Conservation (phyloP, 2,113 vertebrate species). For the Taurulus bubalis region DNA sequence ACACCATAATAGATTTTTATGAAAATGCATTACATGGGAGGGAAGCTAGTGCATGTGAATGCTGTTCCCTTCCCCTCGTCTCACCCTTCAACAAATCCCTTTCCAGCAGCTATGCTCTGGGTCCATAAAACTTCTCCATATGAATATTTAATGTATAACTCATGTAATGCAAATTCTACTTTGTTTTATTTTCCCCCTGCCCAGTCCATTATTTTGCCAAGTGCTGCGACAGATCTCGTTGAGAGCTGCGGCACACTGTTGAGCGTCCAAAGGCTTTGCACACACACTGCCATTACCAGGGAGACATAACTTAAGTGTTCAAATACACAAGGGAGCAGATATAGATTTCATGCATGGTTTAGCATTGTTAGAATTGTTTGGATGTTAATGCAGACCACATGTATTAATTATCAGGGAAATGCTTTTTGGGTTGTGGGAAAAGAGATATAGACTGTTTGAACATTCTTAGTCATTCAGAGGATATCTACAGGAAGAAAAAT, state of each 20-base stretch:
- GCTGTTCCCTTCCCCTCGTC: slow-evolving; percentile 28
- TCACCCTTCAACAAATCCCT: slow-evolving; percentile 59
- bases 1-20: slow-evolving; percentile 74
- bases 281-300: slow-evolving; percentile 1
- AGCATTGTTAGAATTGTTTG: slow-evolving; percentile 12
- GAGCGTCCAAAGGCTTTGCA: slow-evolving; percentile 29
- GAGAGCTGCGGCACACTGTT: slow-evolving; percentile 15
- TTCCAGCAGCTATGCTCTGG: slow-evolving; percentile 42
- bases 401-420: slow-evolving; percentile 51
- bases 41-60: slow-evolving; percentile 31
- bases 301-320: slow-evolving; percentile 22
- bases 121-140: slow-evolving; percentile 67
- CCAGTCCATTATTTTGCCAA: slow-evolving; percentile 66
- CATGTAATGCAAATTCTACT: slow-evolving; percentile 78
- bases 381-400: slow-evolving; percentile 33
- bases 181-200: slow-evolving; percentile 75
- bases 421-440: slow-evolving; percentile 19
- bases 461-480: slow-evolving; percentile 4
- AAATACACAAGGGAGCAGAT: slow-evolving; percentile 6
- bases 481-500: slow-evolving; percentile 1
- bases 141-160: slow-evolving; percentile 80
- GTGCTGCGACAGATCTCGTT: slow-evolving; percentile 32
- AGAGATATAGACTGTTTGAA: slow-evolving; percentile 6
- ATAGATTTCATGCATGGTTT: slow-evolving; percentile 49
- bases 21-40: slow-evolving; percentile 69